A percentile compares a stretch with the other conserved stretches of the same genome.
Conservation (phyloP, 2,888 invertebrate genomes). For the Rhingia campestris region DNA sequence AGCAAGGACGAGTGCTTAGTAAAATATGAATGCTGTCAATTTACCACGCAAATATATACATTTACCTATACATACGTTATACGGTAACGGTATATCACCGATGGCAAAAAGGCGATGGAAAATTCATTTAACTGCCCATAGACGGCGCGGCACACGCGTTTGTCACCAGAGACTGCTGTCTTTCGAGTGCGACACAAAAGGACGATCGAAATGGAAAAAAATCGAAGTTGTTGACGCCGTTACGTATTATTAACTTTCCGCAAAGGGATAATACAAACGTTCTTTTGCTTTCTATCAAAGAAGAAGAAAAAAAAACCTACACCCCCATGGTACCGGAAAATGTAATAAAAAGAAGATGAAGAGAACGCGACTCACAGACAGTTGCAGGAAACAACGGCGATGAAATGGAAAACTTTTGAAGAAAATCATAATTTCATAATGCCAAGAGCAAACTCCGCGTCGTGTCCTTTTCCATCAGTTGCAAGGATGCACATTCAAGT, state of each 20-base stretch:
- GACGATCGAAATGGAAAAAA: constrained; percentile 1
- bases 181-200: background rate
- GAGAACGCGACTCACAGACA: constrained; percentile 27
- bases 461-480: constrained; percentile 41
- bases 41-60: constrained; percentile 15
- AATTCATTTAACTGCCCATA: constrained; percentile 43
- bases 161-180: constrained; percentile 18
- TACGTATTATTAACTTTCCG: constrained; percentile 57
- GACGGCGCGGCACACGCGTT: background rate
- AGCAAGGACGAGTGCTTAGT: constrained; percentile 21
- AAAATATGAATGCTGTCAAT: constrained; percentile 48
- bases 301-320: too few relatives aligned
- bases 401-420: constrained; percentile 55
- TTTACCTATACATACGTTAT: background rate
- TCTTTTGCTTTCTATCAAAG: constrained; percentile 1
- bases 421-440: constrained; percentile 71
- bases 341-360: constrained; percentile 8
- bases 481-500: constrained; percentile 66
- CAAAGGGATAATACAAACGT: constrained; percentile 44
- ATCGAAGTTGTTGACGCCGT: constrained; percentile 46
- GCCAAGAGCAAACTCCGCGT: constrained; percentile 54
- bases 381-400: constrained; percentile 49
- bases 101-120: constrained; percentile 30
- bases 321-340: constrained; percentile 4
- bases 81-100: too few relatives aligned